Conservation (phyloP, 2,113 vertebrate genomes). For the Edolisoma coerulescens region DNA sequence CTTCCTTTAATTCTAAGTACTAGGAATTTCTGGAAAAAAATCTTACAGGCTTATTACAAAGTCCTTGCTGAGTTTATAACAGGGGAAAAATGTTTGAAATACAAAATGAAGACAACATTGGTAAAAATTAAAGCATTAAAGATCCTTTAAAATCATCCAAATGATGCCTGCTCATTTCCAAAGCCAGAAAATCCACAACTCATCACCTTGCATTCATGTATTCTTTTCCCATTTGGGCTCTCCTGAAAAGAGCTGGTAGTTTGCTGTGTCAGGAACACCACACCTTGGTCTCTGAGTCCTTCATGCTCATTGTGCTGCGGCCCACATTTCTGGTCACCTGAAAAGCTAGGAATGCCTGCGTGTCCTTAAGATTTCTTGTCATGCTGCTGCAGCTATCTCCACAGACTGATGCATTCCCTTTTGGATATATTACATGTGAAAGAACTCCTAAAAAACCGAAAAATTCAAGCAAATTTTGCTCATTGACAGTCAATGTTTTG, state of each 20-base stretch:
- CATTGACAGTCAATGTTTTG: background rate
- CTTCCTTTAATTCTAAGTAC: background rate
- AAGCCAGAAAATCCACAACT: background rate
- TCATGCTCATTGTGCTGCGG: constrained; percentile 60
- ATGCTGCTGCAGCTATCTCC: background rate
- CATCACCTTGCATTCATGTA: constrained; percentile 74
- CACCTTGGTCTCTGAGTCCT: constrained; percentile 71
- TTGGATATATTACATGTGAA: constrained; percentile 24
- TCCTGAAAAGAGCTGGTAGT: constrained; percentile 69
- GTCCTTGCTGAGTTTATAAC: background rate
- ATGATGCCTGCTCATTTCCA: background rate
- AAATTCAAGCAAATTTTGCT: background rate
- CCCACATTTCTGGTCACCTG: constrained; percentile 68
- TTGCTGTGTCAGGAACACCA: constrained; percentile 71
- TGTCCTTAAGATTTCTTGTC: constrained; percentile 58
- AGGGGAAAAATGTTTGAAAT: background rate
- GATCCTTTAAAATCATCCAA: background rate
- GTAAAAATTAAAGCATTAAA: background rate
- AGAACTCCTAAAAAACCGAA: constrained; percentile 12
- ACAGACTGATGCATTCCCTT: background rate
- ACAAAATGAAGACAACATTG: background rate
- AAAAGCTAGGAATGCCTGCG: constrained; percentile 75
- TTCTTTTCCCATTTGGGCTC: constrained; percentile 73
- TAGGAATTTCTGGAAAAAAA: background rate
- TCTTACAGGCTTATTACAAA: background rate